These are phyloP conservation scores for Bombus soroeensis DNA, from an alignment of 1,140 invertebrate species.

Conservation along the genomic window DNA sequence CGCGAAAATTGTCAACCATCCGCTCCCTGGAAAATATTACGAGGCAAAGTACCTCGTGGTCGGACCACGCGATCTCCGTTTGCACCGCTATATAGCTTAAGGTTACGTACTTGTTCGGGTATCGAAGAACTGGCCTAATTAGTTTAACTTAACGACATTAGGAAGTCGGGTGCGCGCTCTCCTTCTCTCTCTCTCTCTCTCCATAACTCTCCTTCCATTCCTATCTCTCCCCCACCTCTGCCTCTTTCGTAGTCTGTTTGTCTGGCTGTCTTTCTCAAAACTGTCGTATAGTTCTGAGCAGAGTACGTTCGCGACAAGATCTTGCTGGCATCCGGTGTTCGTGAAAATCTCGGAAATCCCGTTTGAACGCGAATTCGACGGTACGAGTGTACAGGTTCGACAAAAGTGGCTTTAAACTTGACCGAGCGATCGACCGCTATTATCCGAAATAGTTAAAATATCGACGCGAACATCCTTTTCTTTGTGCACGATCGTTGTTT, in stretches of 20 bases:
- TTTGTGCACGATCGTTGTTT: neutral
- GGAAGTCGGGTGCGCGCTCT: slow-evolving; percentile 56
- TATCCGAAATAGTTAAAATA: neutral
- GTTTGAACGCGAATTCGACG: neutral
- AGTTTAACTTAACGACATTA: slow-evolving; percentile 77
- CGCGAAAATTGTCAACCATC: neutral
- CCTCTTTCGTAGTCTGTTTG: neutral
- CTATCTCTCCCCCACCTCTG: neutral
- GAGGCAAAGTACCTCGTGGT: slow-evolving; percentile 1
- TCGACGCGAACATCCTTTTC: neutral
- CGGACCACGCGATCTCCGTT: slow-evolving; percentile 1
- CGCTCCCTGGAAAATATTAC: neutral
- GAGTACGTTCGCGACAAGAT: neutral
- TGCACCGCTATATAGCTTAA: slow-evolving; percentile 16
- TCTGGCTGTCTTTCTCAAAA: neutral
- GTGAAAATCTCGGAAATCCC: neutral
- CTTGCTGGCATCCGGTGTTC: neutral
- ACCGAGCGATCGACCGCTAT: neutral
- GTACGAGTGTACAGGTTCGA: neutral
- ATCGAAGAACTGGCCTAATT: slow-evolving; percentile 68
- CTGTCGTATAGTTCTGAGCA: neutral
- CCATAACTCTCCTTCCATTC: neutral
- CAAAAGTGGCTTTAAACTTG: neutral
- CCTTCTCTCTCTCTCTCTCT: neutral
- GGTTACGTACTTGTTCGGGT: slow-evolving; percentile 46